Conservation (phyloP, 2,113 vertebrate genomes). For the Progne subis region DNA sequence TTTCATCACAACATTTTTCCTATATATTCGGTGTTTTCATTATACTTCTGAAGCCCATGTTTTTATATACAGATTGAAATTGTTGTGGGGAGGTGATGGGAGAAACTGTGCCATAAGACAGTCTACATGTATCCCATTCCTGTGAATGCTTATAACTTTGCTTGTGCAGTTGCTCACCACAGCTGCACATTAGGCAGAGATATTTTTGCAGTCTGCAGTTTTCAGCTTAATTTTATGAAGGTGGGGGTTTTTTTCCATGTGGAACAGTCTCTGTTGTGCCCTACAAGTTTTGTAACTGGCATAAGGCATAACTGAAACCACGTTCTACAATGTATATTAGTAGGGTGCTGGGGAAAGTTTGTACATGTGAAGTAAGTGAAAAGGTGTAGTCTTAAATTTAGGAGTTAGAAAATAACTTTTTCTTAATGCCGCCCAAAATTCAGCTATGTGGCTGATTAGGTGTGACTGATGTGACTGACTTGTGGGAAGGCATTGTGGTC, state of each 20-base stretch:
- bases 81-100: background rate
- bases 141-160: background rate
- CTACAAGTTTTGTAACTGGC: background rate
- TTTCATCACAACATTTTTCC: background rate
- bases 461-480: constrained; percentile 5
- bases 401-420: background rate
- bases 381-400: background rate
- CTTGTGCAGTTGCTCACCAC: background rate
- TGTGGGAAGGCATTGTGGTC: background rate
- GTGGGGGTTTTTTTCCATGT: background rate
- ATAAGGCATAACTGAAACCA: background rate
- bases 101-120: background rate
- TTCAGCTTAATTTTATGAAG: background rate
- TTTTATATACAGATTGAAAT: background rate
- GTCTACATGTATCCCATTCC: background rate
- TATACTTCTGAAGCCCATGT: background rate
- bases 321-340: background rate
- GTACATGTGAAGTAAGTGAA: background rate
- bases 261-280: background rate
- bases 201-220: background rate
- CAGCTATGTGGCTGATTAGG: background rate
- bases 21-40: background rate
- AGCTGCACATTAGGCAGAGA: background rate
- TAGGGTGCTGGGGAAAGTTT: background rate
- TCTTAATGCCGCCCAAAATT: background rate